Evolutionary conservation across 1,140 invertebrate genomes (phyloP).

Genomic region (Teleogryllus occipitalis): DNA sequence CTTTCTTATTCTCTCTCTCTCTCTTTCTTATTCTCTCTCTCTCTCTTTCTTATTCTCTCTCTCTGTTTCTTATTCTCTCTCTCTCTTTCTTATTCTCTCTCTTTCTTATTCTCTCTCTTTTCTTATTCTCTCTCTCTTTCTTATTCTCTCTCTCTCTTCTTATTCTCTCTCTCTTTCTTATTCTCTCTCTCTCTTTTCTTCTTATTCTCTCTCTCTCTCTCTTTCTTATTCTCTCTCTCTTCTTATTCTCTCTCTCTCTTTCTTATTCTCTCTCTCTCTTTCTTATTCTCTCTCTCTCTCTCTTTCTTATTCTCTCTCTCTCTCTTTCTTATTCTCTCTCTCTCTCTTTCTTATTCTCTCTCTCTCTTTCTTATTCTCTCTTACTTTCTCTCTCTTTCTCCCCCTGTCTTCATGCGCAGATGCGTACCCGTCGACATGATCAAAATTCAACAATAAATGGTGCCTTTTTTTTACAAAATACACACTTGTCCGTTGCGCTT

Average conservation of each 20-base stretch:
- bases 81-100: not conserved
- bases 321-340: constrained; percentile 7
- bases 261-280: not conserved
- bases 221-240: not conserved
- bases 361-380: not conserved
- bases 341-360: constrained; percentile 13
- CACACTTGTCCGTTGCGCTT: no score
- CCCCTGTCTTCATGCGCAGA: no score
- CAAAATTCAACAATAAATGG: no score
- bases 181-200: not conserved
- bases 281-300: not conserved
- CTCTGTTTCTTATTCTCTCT: constrained; percentile 6
- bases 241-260: constrained; percentile 9
- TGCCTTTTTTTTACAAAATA: no score
- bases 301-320: not conserved
- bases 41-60: not conserved
- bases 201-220: not conserved
- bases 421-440: no score
- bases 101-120: not conserved
- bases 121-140: constrained; percentile 11
- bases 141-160: constrained; percentile 3
- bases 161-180: not conserved
- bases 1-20: constrained; percentile 10
- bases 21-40: not conserved
- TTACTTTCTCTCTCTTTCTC: no score